These are phyloP conservation scores for Trisateles emortualis DNA, from an alignment of 2,888 invertebrate genomes.

Conservation along the genomic window DNA sequence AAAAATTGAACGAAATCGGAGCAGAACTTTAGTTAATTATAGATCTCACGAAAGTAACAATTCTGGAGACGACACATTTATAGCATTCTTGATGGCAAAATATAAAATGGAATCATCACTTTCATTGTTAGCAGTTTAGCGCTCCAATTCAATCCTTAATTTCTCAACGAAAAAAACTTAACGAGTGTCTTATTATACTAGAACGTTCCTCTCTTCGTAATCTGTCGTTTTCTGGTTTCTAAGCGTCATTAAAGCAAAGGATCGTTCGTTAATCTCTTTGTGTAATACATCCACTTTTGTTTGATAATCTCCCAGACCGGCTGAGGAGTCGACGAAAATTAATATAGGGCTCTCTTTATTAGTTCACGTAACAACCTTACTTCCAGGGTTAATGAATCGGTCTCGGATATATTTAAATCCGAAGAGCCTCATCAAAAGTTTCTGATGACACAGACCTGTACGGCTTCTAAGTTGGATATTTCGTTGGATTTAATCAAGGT, in stretches of 20 bases:
- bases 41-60: no score
- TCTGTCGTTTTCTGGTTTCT: slow-evolving; percentile 40
- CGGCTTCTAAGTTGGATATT: slow-evolving; percentile 31
- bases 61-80: not conserved
- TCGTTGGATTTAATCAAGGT: slow-evolving; percentile 33
- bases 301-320: slow-evolving; percentile 38
- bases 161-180: slow-evolving; percentile 28
- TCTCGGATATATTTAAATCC: slow-evolving; percentile 41
- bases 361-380: slow-evolving; percentile 42
- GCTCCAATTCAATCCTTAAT: slow-evolving; percentile 13
- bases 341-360: slow-evolving; percentile 43
- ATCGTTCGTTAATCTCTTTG: slow-evolving; percentile 37
- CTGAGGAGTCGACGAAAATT: slow-evolving; percentile 37
- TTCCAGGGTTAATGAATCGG: slow-evolving; percentile 46
- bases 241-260: slow-evolving; percentile 40
- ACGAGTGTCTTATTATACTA: slow-evolving; percentile 26
- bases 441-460: slow-evolving; percentile 40
- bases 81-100: not conserved
- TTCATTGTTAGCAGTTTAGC: slow-evolving; percentile 16
- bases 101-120: slow-evolving; percentile 12
- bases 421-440: slow-evolving; percentile 42
- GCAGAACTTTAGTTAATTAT: no score
- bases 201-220: slow-evolving; percentile 21
- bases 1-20: no score
- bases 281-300: slow-evolving; percentile 43